Percentiles rank a stretch among this genome's conserved stretches.
These are phyloP conservation scores for Antechinus flavipes DNA, from an alignment of 2,113 vertebrate species.

Conservation along the genomic window DNA sequence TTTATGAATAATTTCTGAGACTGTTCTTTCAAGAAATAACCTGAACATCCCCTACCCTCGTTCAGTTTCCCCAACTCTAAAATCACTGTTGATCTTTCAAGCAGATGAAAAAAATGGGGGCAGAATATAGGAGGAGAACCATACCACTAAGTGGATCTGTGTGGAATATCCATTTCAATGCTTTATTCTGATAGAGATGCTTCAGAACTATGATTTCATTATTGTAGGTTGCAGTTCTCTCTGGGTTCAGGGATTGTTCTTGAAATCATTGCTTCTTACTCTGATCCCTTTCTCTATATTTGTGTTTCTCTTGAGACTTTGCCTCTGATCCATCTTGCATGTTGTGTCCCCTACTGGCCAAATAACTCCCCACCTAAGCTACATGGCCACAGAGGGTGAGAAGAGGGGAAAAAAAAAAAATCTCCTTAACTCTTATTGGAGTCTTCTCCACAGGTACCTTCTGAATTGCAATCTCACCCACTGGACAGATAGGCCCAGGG, in stretches of 20 bases:
- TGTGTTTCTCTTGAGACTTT: not conserved
- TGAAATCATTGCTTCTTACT: not conserved
- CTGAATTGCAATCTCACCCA: not conserved
- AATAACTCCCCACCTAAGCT: not conserved
- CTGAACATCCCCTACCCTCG: not conserved
- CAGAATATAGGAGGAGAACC: not conserved
- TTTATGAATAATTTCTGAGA: not conserved
- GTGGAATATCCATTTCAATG: not conserved
- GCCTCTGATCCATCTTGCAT: not conserved
- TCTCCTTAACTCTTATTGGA: not conserved
- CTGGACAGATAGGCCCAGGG: not conserved
- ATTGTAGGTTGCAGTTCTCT: not conserved
- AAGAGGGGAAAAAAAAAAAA: not conserved
- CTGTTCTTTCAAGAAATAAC: not conserved
- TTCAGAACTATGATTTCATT: not conserved
- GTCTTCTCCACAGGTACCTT: not conserved
- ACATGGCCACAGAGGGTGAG: not conserved
- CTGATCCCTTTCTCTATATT: not conserved
- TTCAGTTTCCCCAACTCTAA: not conserved
- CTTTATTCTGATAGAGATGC: not conserved
- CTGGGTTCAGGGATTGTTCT: not conserved
- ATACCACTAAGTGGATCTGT: not conserved
- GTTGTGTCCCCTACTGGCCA: not conserved
- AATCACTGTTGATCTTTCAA: not conserved
- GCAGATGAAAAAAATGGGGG: not conserved